These are phyloP conservation scores for Drosophila paulistorum DNA, from an alignment of 1,140 invertebrate species.

Conservation along the genomic window DNA sequence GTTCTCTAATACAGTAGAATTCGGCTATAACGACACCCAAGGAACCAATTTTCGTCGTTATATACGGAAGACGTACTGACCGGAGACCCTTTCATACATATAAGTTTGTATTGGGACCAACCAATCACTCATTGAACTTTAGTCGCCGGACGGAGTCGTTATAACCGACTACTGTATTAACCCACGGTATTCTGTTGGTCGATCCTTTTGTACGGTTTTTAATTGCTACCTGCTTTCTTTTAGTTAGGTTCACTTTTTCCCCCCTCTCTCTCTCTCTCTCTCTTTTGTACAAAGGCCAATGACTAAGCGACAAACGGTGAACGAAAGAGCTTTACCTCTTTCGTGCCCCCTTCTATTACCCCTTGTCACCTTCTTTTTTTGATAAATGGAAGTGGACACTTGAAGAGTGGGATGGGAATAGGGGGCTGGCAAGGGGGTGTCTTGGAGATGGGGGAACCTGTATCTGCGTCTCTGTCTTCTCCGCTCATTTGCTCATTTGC, in stretches of 20 bases:
- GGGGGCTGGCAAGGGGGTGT: no score
- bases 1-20: no score
- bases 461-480: conserved; percentile 12
- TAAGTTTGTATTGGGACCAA: no score
- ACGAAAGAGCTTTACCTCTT: conserved; percentile 32
- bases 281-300: conserved; percentile 20
- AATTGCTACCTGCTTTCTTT: conserved; percentile 30
- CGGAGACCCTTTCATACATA: no score
- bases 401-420: neutral
- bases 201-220: neutral
- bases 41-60: no score
- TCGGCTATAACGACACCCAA: no score
- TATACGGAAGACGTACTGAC: no score
- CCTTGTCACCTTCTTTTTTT: conserved; percentile 17
- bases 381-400: neutral
- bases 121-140: no score
- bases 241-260: neutral
- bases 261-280: neutral
- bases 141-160: no score
- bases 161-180: neutral
- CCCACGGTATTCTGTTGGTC: neutral
- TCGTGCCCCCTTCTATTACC: neutral
- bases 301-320: conserved; percentile 57
- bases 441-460: conserved; percentile 9
- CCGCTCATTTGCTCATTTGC: conserved; percentile 31